Evolutionary conservation across 2,888 invertebrate genomes (phyloP).

Genomic region (Neoascia interrupta): DNA sequence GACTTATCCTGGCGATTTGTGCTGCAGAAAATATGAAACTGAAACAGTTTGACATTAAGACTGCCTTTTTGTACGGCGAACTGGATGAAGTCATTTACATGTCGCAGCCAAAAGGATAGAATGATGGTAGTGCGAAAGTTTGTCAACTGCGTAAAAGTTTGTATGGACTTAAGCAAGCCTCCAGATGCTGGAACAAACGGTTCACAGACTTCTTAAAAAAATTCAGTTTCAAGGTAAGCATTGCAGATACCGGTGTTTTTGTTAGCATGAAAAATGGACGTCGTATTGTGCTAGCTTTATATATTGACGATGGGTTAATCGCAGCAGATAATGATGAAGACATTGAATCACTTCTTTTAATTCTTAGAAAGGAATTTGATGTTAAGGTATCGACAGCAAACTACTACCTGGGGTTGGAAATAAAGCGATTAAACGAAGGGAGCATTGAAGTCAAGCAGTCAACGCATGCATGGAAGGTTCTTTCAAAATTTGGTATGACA

Average conservation of each 20-base stretch:
- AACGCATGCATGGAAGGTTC: neutral
- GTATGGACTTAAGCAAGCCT: conserved; percentile 71
- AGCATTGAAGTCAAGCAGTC: neutral
- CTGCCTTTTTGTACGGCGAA: conserved; percentile 52
- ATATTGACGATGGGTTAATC: conserved; percentile 72
- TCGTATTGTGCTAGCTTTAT: conserved; percentile 67
- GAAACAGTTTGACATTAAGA: conserved; percentile 59
- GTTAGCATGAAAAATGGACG: conserved; percentile 10
- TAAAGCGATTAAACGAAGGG: conserved; percentile 2
- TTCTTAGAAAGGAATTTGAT: conserved; percentile 20
- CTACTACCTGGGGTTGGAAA: conserved; percentile 17
- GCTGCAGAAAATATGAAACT: conserved; percentile 27
- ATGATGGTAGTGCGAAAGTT: conserved; percentile 68
- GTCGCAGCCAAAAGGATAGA: conserved; percentile 60
- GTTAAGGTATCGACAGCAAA: conserved; percentile 1
- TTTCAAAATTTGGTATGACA: conserved; percentile 14
- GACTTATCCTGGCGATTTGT: conserved; percentile 61
- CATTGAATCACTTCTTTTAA: neutral
- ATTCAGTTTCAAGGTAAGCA: conserved; percentile 66
- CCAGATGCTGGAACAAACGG: conserved; percentile 70
- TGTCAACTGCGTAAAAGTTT: conserved; percentile 68
- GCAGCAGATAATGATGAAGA: conserved; percentile 45
- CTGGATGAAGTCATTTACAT: conserved; percentile 48
- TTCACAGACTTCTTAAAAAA: conserved; percentile 70
- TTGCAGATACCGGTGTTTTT: conserved; percentile 72